Evolutionary conservation across 2,113 vertebrate genomes (phyloP), one percentile per base, ranked within the genome.

Genomic region (Campylomormyrus tamandua): DNA sequence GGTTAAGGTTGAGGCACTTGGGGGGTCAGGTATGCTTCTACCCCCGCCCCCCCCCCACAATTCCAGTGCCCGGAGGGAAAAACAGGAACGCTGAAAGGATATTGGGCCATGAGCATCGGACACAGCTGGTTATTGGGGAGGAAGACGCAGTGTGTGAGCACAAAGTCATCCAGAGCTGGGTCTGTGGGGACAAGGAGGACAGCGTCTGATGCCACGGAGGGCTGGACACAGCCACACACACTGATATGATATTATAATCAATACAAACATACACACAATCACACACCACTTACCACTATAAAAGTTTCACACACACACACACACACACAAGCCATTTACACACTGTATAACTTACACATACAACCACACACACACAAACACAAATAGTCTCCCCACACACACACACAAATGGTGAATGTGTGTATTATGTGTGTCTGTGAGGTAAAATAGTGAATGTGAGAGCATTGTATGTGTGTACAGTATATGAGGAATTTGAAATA

Each of bases 131-230:
- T 97, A 95, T 97, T 98, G 95, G 97, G 96, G 97, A 99, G 98
- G 96, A 99, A 99, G 94, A 99, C 95, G 95, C 97, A 98, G 93
- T 99, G 98, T 97, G 98, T 98, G 96, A 99, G 96, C 94, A 98
- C 95, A 94, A 99, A 99, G 94, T 99, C 98, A 93, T 97, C 97
- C 95, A 99, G 95, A 92, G 96, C 95, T 42, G 97, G 96, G 95
- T 99, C 98, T 99, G 94, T 91, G 90, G 91, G 87, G 35, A 91
- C 90, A 74, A 31, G 27, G 86, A 85, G 11, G 83, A 77, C 89
- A 10, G 6, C 17, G 10, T 27, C 3, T 85, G n/a, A 56, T 6
- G 27, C 15, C 42, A 89, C n/a, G 42, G 77, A 89, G 85, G 11
- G 13, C 87, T 19, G 42, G 39, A 19, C 42, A 35, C 53, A 89